Conservation (phyloP, 2,888 invertebrate genomes). For the Schizotus pectinicornis region DNA sequence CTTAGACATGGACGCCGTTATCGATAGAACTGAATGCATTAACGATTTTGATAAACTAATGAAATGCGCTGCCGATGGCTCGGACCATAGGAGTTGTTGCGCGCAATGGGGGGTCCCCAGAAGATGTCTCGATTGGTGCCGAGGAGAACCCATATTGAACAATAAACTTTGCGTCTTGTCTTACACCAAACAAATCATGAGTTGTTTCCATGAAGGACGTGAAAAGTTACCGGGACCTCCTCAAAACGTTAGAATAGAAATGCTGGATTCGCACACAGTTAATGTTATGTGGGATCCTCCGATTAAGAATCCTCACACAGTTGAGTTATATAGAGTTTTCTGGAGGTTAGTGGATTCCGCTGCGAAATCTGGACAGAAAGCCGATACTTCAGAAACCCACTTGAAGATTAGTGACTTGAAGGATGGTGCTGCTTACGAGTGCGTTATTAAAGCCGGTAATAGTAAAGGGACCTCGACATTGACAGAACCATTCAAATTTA, state of each 20-base stretch:
- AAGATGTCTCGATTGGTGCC: constrained; percentile 83
- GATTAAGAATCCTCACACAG: constrained; percentile 79
- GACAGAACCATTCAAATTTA: constrained; percentile 76
- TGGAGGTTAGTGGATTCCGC: constrained; percentile 71
- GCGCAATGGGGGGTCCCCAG: constrained; percentile 80
- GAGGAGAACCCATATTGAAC: constrained; percentile 74
- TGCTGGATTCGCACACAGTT: constrained; percentile 65
- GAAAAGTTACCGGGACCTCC: constrained; percentile 84
- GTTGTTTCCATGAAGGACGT: constrained; percentile 80
- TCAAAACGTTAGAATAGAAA: constrained; percentile 65
- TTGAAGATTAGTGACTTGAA: constrained; percentile 73
- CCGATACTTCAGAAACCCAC: constrained; percentile 75
- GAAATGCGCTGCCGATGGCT: constrained; percentile 83
- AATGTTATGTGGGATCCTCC: constrained; percentile 78
- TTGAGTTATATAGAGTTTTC: constrained; percentile 83
- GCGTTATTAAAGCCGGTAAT: constrained; percentile 83
- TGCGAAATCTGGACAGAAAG: constrained; percentile 63
- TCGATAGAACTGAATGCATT: constrained; percentile 81
- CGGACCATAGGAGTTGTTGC: constrained; percentile 85
- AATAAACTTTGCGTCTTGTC: constrained; percentile 72
- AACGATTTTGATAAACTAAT: constrained; percentile 84
- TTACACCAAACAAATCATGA: constrained; percentile 76
- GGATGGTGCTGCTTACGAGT: constrained; percentile 77
- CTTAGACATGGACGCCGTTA: constrained; percentile 81
- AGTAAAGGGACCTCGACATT: constrained; percentile 72